Evolutionary conservation across 2,888 invertebrate genomes (phyloP).

Genomic region (Stenolophus ochropezus): DNA sequence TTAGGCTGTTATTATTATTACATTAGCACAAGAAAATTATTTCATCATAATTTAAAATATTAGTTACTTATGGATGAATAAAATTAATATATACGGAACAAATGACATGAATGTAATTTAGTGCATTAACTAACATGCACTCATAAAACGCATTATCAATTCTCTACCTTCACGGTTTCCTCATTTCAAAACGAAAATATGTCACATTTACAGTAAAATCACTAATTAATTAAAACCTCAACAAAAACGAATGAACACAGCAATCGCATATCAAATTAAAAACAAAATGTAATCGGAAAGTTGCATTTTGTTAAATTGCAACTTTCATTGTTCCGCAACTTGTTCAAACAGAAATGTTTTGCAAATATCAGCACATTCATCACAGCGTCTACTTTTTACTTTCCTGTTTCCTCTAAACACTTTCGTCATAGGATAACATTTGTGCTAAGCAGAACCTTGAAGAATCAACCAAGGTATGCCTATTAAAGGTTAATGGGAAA

Average conservation of each 20-base stretch:
- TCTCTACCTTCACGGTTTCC: neutral
- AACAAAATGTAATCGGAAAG: neutral
- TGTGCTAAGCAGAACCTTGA: neutral
- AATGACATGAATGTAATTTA: neutral
- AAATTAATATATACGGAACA: neutral
- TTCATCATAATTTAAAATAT: no score
- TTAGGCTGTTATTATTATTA: no score
- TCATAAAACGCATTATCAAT: neutral
- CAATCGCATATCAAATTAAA: conserved; percentile 1
- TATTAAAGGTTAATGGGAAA: no score
- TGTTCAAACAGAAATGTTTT: conserved; percentile 21
- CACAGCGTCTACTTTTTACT: neutral
- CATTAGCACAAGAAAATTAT: no score
- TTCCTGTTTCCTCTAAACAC: neutral
- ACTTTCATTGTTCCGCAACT: conserved; percentile 25
- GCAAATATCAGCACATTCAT: conserved; percentile 20
- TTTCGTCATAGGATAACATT: neutral
- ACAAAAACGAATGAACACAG: neutral
- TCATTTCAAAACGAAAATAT: neutral
- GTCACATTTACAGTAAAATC: neutral
- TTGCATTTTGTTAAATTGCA: neutral
- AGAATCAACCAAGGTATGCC: no score
- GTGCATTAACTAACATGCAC: neutral
- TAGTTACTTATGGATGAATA: no score
- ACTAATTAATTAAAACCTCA: neutral